Evolutionary conservation across 2,113 vertebrate genomes (phyloP).

Genomic region (Felis catus): DNA sequence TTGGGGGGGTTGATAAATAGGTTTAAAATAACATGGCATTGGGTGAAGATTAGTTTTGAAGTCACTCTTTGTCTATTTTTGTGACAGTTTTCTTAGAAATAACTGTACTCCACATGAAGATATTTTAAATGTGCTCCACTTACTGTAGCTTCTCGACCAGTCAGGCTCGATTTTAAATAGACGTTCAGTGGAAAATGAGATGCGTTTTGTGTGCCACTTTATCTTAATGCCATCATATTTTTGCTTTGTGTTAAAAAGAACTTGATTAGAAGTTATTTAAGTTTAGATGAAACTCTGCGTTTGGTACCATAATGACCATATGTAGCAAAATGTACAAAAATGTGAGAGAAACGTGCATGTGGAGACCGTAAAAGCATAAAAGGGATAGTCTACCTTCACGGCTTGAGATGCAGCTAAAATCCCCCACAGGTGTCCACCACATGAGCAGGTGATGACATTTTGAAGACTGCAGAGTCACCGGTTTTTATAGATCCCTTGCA

Average conservation of each 20-base stretch:
- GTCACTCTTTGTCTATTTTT: not conserved
- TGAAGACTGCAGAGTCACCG: constrained; percentile 62
- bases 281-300: not conserved
- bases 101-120: not conserved
- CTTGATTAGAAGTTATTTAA: not conserved
- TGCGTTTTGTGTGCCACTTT: not conserved
- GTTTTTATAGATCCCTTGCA: constrained; percentile 72
- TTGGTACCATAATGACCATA: not conserved
- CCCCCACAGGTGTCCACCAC: constrained; percentile 80
- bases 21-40: not conserved
- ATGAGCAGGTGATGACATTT: constrained; percentile 76
- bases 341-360: not conserved
- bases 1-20: not conserved
- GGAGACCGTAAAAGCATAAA: constrained; percentile 52
- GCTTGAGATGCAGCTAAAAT: not conserved
- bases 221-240: not conserved
- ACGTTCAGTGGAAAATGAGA: not conserved
- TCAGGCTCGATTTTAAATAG: not conserved
- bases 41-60: constrained; percentile 9
- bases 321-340: not conserved
- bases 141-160: not conserved
- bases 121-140: not conserved
- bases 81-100: constrained; percentile 28
- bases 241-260: not conserved
- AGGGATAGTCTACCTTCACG: constrained; percentile 37